Conservation (phyloP, 1,140 invertebrate species). For the Trichogramma pretiosum region DNA sequence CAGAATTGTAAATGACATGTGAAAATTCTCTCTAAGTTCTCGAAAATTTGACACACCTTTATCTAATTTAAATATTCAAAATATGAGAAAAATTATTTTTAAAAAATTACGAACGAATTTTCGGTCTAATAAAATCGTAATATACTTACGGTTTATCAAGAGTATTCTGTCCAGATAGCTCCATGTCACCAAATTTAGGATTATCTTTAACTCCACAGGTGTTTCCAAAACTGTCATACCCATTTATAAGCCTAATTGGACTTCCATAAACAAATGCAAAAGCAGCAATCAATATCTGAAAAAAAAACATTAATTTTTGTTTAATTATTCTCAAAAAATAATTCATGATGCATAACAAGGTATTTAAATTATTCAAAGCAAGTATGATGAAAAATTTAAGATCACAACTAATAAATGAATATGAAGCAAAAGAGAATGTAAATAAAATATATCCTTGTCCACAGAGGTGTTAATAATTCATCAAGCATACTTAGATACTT, state of each 20-base stretch:
- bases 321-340: too few species aligned
- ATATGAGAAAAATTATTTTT: slow-evolving; percentile 4
- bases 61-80: too few species aligned
- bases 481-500: too few species aligned
- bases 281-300: slow-evolving; percentile 72
- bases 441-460: too few species aligned
- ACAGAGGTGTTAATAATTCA: too few species aligned
- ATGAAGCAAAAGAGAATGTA: too few species aligned
- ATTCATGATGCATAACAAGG: too few species aligned
- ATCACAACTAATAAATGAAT: too few species aligned
- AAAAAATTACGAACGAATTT: slow-evolving; percentile 10
- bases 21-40: too few species aligned
- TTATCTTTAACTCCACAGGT: slow-evolving; percentile 80
- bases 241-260: slow-evolving; percentile 78
- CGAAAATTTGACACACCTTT: too few species aligned
- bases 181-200: slow-evolving; percentile 61
- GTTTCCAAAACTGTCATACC: slow-evolving; percentile 94
- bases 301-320: slow-evolving; percentile 17
- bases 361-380: too few species aligned
- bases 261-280: slow-evolving; percentile 86
- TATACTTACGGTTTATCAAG: slow-evolving; percentile 59
- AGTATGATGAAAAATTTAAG: too few species aligned
- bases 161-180: slow-evolving; percentile 72
- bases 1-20: background rate
- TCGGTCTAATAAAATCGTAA: slow-evolving; percentile 5